Percentiles rank a stretch among this genome's conserved stretches.
Evolutionary conservation across 35 echinoderm and acorn worm genomes (phyloP).

Genomic region (Ptychodera flava): DNA sequence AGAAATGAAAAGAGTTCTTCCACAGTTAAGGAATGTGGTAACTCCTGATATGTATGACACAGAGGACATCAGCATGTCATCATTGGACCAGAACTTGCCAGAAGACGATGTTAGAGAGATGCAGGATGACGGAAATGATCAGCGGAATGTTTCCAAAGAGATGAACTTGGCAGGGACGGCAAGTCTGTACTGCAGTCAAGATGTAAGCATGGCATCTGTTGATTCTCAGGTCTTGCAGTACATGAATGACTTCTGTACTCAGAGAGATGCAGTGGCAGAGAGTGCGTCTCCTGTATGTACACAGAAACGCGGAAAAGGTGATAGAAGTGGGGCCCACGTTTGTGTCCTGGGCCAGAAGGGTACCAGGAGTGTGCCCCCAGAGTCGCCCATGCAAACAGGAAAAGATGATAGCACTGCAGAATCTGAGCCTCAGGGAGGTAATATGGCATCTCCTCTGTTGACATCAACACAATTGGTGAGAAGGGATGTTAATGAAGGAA

Average conservation of each 20-base stretch:
- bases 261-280: conserved; percentile 52
- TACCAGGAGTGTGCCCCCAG: too few relatives aligned
- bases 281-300: conserved; percentile 55
- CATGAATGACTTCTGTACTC: conserved; percentile 47
- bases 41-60: not conserved
- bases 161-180: not conserved
- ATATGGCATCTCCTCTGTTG: not conserved
- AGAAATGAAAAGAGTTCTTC: too few relatives aligned
- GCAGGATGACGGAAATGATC: not conserved
- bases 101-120: conserved; percentile 4
- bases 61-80: not conserved
- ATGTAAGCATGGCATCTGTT: conserved; percentile 9
- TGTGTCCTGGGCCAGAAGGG: not conserved
- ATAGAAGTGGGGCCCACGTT: not conserved
- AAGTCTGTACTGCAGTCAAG: conserved; percentile 5
- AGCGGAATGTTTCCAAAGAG: not conserved
- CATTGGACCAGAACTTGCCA: not conserved
- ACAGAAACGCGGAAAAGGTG: too few relatives aligned
- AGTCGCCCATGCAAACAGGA: too few relatives aligned
- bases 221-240: conserved; percentile 62
- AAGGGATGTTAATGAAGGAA: too few relatives aligned
- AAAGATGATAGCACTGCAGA: not conserved
- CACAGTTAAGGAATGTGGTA: too few relatives aligned
- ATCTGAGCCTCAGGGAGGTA: not conserved
- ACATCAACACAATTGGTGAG: not conserved